Evolutionary conservation across 1,140 invertebrate genomes (phyloP).

Genomic region (Amphibalanus amphitrite): DNA sequence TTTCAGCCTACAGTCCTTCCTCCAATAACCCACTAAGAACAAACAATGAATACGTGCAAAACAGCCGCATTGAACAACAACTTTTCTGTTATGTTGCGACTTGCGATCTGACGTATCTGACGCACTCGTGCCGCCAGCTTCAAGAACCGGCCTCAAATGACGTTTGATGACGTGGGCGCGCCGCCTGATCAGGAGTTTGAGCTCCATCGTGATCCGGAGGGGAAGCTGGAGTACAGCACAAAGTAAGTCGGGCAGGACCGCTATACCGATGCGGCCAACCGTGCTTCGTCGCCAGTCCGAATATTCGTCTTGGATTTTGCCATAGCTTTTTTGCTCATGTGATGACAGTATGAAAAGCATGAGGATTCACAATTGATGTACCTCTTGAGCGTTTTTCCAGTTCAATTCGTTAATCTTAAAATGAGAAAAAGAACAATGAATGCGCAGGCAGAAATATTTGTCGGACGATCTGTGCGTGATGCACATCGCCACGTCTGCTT

Average conservation of each 20-base stretch:
- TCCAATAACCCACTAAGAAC: no score
- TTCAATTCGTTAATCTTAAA: background rate
- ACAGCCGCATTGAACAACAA: no score
- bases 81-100: no score
- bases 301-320: background rate
- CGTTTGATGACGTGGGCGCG: conserved; percentile 62
- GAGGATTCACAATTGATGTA: background rate
- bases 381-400: background rate
- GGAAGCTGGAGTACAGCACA: conserved; percentile 66
- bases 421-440: no score
- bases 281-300: background rate
- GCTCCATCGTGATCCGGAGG: conserved; percentile 53
- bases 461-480: no score
- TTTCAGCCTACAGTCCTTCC: no score
- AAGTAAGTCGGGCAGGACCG: conserved; percentile 41
- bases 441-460: no score
- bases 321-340: background rate
- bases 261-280: background rate
- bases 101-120: no score
- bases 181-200: conserved; percentile 82
- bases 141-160: conserved; percentile 83
- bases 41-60: no score
- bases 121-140: conserved; percentile 39
- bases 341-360: background rate
- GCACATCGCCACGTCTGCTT: no score